These are phyloP conservation scores for Idris sp. DNA, from an alignment of 1,140 invertebrate genomes.

Conservation along the genomic window DNA sequence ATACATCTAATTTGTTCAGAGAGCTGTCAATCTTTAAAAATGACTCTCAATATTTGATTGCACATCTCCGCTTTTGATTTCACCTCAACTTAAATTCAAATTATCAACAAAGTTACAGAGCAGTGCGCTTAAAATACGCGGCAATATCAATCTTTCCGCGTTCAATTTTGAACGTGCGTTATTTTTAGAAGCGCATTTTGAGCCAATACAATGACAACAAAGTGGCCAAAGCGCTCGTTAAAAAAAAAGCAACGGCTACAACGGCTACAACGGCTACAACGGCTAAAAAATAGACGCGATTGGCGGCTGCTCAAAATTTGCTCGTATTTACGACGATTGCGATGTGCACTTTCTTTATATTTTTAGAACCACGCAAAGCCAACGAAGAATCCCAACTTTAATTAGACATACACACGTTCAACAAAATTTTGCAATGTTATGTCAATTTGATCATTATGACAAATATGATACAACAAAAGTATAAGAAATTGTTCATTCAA, in stretches of 20 bases:
- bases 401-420: conserved; percentile 40
- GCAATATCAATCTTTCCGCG: conserved; percentile 43
- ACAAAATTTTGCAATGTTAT: conserved; percentile 3
- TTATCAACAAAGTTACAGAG: conserved; percentile 8
- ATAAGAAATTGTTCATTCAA: no score
- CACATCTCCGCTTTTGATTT: conserved; percentile 10
- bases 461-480: no score
- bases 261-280: conserved; percentile 25
- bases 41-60: no score
- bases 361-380: conserved; percentile 27
- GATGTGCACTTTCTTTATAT: conserved; percentile 44
- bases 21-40: no score
- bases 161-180: conserved; percentile 40
- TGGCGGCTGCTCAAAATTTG: conserved; percentile 31
- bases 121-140: conserved; percentile 23
- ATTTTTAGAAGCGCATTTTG: conserved; percentile 27
- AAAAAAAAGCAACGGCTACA: conserved; percentile 22
- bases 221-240: conserved; percentile 20
- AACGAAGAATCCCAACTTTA: conserved; percentile 13
- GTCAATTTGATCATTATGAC: conserved; percentile 1
- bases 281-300: conserved; percentile 43
- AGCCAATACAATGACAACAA: conserved; percentile 42
- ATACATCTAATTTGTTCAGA: no score
- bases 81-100: conserved; percentile 10
- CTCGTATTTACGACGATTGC: conserved; percentile 24